Percentiles rank a stretch among this genome's conserved stretches.
These are phyloP conservation scores for Pseudolycoriella hygida DNA, from an alignment of 2,888 invertebrate species.

Conservation along the genomic window DNA sequence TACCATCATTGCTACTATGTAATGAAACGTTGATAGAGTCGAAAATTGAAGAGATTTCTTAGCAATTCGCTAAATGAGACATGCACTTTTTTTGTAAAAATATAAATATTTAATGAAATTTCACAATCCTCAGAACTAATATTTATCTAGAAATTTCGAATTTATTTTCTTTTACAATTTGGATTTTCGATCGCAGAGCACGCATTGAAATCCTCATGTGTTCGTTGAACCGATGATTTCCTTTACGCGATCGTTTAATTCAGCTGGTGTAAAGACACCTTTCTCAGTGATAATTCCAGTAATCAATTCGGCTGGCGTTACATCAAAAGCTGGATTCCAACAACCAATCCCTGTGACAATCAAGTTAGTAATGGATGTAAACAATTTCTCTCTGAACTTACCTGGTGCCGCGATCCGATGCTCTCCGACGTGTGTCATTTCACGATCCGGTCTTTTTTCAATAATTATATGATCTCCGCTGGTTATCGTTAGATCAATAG, in stretches of 20 bases:
- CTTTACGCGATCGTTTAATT: slow-evolving; percentile 21
- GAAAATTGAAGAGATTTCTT: too few species aligned
- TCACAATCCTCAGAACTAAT: too few species aligned
- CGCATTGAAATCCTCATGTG: too few species aligned
- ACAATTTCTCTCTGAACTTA: slow-evolving; percentile 18
- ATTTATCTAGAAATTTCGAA: too few species aligned
- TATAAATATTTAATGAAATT: too few species aligned
- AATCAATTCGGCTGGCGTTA: slow-evolving; percentile 84
- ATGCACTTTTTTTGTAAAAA: too few species aligned
- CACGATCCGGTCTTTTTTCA: slow-evolving; percentile 79
- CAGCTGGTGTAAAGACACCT: slow-evolving; percentile 59
- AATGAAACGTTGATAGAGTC: too few species aligned
- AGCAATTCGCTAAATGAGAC: too few species aligned
- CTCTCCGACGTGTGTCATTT: slow-evolving; percentile 83
- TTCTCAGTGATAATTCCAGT: slow-evolving; percentile 88
- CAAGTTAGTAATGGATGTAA: not conserved
- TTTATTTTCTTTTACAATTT: too few species aligned
- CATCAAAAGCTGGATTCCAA: slow-evolving; percentile 98
- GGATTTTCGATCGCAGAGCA: too few species aligned
- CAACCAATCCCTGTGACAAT: slow-evolving; percentile 55
- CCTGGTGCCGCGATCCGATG: slow-evolving; percentile 76
- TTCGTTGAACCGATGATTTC: slow-evolving; percentile 5
- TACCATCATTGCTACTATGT: too few species aligned
- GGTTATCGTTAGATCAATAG: slow-evolving; percentile 64
- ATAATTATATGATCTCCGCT: slow-evolving; percentile 80